Percentiles rank a stretch among this genome's conserved stretches.
Conservation (phyloP, 2,888 invertebrate species). For the Cacoxenus indagator region DNA sequence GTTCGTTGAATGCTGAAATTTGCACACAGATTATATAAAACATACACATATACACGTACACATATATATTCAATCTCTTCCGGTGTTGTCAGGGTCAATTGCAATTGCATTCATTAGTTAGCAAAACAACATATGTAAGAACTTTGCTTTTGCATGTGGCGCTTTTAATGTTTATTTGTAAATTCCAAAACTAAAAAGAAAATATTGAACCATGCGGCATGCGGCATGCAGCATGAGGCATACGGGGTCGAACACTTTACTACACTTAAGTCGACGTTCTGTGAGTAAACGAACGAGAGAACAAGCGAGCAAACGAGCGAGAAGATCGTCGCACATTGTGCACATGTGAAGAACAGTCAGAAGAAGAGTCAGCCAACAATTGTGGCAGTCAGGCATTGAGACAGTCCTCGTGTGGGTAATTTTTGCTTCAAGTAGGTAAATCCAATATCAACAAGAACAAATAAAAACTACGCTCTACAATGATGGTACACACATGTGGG, state of each 20-base stretch:
- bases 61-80: neutral
- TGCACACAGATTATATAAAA: neutral
- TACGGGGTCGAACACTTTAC: slow-evolving; percentile 19
- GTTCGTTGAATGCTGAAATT: too few relatives aligned
- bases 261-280: slow-evolving; percentile 46
- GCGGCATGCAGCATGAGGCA: neutral
- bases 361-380: slow-evolving; percentile 34
- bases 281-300: neutral
- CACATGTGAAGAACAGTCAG: slow-evolving; percentile 64
- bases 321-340: slow-evolving; percentile 64
- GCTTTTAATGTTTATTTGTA: slow-evolving; percentile 10
- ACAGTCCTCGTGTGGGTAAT: slow-evolving; percentile 47
- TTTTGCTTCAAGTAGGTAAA: slow-evolving; percentile 52
- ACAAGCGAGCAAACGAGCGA: slow-evolving; percentile 27
- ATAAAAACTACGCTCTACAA: slow-evolving; percentile 8
- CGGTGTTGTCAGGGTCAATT: slow-evolving; percentile 16
- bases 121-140: neutral
- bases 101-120: neutral
- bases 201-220: neutral
- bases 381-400: neutral
- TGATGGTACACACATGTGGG: slow-evolving; percentile 6
- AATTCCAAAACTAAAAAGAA: neutral
- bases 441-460: slow-evolving; percentile 15
- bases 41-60: too few relatives aligned
- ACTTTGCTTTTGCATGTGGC: too few relatives aligned